A percentile compares a stretch with the other conserved stretches of the same genome.
phyloP scores from a whole-genome alignment of 1,140 invertebrate species.

The Drosophila biarmipes region DNA sequence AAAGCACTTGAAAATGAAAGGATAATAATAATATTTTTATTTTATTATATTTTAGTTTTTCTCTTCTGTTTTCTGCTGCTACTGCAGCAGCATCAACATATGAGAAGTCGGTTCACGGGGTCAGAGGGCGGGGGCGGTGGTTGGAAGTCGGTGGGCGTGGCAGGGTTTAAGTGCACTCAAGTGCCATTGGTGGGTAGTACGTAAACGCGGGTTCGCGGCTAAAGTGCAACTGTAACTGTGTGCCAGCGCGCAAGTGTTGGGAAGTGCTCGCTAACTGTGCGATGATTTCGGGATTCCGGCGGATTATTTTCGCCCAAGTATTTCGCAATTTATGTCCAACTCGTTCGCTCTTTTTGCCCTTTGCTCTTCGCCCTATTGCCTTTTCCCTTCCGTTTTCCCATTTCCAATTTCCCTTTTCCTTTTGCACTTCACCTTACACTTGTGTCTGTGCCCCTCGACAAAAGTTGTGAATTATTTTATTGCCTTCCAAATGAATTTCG shows the following conservation, averaged over 20 bases:
- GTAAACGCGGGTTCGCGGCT: background rate
- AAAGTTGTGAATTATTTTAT: conserved; percentile 45
- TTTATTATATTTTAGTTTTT: conserved; percentile 44
- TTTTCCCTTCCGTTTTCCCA: background rate
- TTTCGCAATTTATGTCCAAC: conserved; percentile 36
- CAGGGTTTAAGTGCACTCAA: conserved; percentile 36
- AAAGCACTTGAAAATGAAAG: conserved; percentile 65
- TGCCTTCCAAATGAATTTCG: conserved; percentile 33
- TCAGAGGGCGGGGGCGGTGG: conserved; percentile 1
- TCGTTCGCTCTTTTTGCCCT: conserved; percentile 12
- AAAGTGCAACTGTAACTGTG: conserved; percentile 14
- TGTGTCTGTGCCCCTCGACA: background rate
- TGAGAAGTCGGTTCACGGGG: conserved; percentile 6
- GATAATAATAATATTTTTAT: conserved; percentile 63
- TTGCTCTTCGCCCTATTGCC: background rate
- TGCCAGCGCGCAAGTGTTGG: conserved; percentile 24
- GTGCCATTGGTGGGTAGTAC: conserved; percentile 7
- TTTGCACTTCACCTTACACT: conserved; percentile 2
- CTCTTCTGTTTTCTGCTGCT: conserved; percentile 2
- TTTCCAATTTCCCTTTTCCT: background rate
- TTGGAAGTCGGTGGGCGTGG: conserved; percentile 5
- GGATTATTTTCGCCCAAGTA: conserved; percentile 49
- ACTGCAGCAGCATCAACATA: conserved; percentile 23
- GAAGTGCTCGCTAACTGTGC: conserved; percentile 45
- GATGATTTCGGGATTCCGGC: conserved; percentile 42